Evolutionary conservation across 2,797 vertebrate genomes (phyloP), one percentile per base, ranked within the genome.

Genomic region (Micromesistius poutassou): DNA sequence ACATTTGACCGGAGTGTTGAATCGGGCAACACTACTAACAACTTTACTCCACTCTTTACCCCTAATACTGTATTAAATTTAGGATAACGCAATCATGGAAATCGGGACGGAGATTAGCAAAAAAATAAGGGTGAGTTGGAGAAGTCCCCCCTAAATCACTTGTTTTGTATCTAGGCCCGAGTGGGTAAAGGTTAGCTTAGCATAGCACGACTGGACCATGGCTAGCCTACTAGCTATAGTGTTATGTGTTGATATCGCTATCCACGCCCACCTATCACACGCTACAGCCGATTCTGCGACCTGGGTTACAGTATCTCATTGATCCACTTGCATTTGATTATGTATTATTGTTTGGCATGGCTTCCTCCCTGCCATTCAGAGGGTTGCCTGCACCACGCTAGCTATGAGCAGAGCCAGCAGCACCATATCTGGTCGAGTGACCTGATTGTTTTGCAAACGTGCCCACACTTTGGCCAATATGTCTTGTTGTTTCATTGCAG

Each of bases 101-200:
- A 95, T 95, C 2, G 94, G 94, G 0, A 88, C 94, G 22, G 94
- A 95, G 71, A 95, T 95, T 71, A 95, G 94, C 91, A 95, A 94
- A 89, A 95, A 95, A 84, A 95, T 95, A 79, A 79, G 94, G 89
- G 94, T 95, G 81, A 90, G 88, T 86, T 0, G 0, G 16, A 0
- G 0, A 1, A 13, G 2, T 40, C 9, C 36, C 0, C 2, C 1
- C 0, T 28, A 46, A 81, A 68, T 0, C 0, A 0, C 0, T 1
- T 42, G 40, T 4, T 16, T 42, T 42, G 1, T 16, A 9, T 0
- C 0, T 33, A 0, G 5, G 13, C 19, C 1, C 19, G 4, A 0
- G 0, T 70, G 28, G 5, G 0, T 1, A 5, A 84, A 77, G 33
- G 4, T 80, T 87, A 84, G 87, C 85, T 50, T 76, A 78, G n/a